Evolutionary conservation across 2,797 vertebrate species (phyloP).

Genomic region (Poeciliopsis infans): DNA sequence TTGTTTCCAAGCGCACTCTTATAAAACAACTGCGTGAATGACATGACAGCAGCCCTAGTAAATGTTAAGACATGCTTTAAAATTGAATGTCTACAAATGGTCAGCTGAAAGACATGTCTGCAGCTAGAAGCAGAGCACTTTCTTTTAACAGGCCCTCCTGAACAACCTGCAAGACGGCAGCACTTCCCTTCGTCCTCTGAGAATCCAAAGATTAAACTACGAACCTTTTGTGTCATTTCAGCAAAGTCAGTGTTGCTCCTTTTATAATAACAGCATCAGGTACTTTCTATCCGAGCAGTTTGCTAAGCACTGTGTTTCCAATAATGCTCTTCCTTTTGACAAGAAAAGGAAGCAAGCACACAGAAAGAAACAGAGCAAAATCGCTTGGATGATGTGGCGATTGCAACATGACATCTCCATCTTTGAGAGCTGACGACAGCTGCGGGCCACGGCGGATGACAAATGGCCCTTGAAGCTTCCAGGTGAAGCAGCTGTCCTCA

Average conservation of each 20-base stretch:
- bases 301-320: constrained; percentile 53
- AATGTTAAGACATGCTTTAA: constrained; percentile 51
- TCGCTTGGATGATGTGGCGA: constrained; percentile 53
- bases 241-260: constrained; percentile 63
- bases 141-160: constrained; percentile 40
- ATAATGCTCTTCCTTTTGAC: constrained; percentile 57
- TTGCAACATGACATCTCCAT: constrained; percentile 69
- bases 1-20: constrained; percentile 14
- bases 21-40: constrained; percentile 15
- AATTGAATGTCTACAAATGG: constrained; percentile 46
- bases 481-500: constrained; percentile 61
- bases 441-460: constrained; percentile 60
- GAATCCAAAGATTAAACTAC: constrained; percentile 55
- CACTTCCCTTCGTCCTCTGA: background rate
- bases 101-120: constrained; percentile 44
- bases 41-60: constrained; percentile 45
- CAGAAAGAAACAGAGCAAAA: constrained; percentile 31
- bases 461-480: constrained; percentile 48
- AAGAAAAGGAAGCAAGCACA: constrained; percentile 56
- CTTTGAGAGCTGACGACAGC: constrained; percentile 61
- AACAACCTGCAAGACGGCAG: constrained; percentile 24
- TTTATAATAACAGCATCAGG: constrained; percentile 57
- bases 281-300: constrained; percentile 62
- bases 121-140: constrained; percentile 47
- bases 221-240: constrained; percentile 69